Conservation (phyloP, 1,140 invertebrate genomes). For the Caenorhabditis latens region DNA sequence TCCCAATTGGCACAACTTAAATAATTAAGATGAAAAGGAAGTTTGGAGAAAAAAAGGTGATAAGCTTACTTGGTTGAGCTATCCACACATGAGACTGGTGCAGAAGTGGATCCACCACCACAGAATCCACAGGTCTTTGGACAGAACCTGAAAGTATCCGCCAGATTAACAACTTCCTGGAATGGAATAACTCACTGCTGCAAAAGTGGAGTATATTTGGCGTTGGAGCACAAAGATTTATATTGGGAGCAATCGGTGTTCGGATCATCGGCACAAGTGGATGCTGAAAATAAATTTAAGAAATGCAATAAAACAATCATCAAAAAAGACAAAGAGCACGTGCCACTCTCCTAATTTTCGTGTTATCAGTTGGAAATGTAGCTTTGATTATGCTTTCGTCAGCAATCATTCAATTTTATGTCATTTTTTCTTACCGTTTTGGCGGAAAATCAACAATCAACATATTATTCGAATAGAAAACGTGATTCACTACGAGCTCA, state of each 20-base stretch:
- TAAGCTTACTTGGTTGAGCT: conserved; percentile 12
- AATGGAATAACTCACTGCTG: conserved; percentile 2
- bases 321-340: conserved; percentile 27
- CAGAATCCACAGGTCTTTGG: conserved; percentile 51
- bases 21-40: not conserved
- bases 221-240: conserved; percentile 13
- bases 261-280: conserved; percentile 38
- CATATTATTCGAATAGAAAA: not conserved
- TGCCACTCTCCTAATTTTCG: not conserved
- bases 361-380: conserved; percentile 5
- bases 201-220: conserved; percentile 28
- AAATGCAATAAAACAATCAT: conserved; percentile 16
- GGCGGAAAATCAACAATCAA: conserved; percentile 36
- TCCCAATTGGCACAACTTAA: conserved; percentile 52
- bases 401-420: conserved; percentile 49
- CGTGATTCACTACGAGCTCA: no score
- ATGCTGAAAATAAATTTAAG: not conserved
- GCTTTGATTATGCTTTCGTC: not conserved
- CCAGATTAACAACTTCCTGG: not conserved
- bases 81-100: conserved; percentile 31
- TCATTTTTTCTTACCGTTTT: not conserved
- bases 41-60: not conserved
- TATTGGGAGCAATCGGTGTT: conserved; percentile 41
- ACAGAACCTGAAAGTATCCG: not conserved
- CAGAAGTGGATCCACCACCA: conserved; percentile 32